These are phyloP conservation scores for Orthosia gothica DNA, from an alignment of 2,888 invertebrate genomes.

Conservation along the genomic window DNA sequence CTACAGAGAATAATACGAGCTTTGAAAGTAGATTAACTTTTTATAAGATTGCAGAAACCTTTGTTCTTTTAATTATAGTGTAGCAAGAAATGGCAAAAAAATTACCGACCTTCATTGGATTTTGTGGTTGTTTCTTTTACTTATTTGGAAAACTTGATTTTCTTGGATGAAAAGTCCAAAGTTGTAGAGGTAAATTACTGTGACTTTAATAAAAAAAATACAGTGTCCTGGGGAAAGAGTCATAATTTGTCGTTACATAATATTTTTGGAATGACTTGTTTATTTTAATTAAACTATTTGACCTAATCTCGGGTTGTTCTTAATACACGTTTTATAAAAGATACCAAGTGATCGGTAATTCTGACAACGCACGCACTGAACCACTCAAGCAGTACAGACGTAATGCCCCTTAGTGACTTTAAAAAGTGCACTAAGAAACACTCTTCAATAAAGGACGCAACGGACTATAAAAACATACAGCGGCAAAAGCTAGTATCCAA, in stretches of 20 bases:
- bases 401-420: neutral
- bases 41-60: conserved; percentile 37
- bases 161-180: neutral
- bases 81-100: conserved; percentile 25
- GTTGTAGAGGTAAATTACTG: neutral
- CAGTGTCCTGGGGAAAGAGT: neutral
- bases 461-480: neutral
- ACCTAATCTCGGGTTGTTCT: too few relatives aligned
- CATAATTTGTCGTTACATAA: too few relatives aligned
- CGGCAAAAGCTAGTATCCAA: conserved; percentile 14
- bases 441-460: neutral
- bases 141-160: neutral
- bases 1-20: conserved; percentile 38
- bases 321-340: too few relatives aligned
- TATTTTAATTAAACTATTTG: too few relatives aligned
- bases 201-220: neutral
- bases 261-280: too few relatives aligned
- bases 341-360: too few relatives aligned
- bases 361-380: neutral
- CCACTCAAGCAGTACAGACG: neutral
- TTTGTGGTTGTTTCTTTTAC: conserved; percentile 17
- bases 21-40: conserved; percentile 56
- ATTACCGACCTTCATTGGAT: conserved; percentile 1
- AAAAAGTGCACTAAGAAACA: neutral
- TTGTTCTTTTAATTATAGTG: conserved; percentile 30